Conservation (phyloP, 2,113 vertebrate genomes). For the Cardinalis cardinalis region DNA sequence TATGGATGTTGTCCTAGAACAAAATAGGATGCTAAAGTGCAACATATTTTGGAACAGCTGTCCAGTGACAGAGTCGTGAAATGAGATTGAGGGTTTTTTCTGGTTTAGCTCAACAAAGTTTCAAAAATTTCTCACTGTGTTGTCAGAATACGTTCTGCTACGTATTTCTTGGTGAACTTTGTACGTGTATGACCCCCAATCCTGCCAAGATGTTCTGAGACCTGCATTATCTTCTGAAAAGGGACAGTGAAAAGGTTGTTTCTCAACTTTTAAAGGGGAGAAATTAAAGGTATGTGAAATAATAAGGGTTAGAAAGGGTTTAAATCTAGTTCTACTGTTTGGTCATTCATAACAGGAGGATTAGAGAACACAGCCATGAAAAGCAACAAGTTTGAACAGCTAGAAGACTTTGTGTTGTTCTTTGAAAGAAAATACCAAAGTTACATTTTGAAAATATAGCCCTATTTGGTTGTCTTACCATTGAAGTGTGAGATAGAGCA, state of each 20-base stretch:
- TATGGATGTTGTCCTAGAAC: not conserved
- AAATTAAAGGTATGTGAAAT: not conserved
- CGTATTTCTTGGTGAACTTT: not conserved
- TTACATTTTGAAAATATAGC: not conserved
- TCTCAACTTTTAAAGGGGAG: not conserved
- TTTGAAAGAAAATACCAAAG: not conserved
- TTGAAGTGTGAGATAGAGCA: not conserved
- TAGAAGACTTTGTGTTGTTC: not conserved
- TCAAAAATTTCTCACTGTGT: not conserved
- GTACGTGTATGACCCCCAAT: accelerated
- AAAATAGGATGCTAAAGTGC: not conserved
- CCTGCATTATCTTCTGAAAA: not conserved
- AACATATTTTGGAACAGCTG: not conserved
- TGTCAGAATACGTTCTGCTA: not conserved
- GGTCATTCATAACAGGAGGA: not conserved
- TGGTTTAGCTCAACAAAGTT: not conserved
- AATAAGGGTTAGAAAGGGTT: not conserved
- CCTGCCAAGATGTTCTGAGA: not conserved
- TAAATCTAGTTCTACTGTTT: not conserved
- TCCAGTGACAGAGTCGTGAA: not conserved
- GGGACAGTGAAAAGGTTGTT: not conserved
- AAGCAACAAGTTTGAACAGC: not conserved
- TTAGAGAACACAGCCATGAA: not conserved
- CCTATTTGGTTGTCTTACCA: not conserved
- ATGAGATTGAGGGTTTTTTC: not conserved